Evolutionary conservation across 2,797 vertebrate genomes (phyloP).

Genomic region (Luscinia luscinia): DNA sequence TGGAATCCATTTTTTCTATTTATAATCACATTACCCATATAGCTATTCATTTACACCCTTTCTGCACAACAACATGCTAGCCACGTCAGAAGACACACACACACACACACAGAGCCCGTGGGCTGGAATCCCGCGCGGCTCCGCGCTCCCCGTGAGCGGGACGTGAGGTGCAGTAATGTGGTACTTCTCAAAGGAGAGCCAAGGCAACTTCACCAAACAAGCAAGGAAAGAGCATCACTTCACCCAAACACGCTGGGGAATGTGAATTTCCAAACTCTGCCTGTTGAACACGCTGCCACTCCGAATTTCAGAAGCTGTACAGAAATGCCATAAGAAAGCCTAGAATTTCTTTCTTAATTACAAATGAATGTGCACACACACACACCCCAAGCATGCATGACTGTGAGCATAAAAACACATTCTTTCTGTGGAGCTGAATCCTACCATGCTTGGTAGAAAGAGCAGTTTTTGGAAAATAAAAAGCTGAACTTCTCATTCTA

Average conservation of each 20-base stretch:
- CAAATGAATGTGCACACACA: not conserved
- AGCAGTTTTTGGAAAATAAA: not conserved
- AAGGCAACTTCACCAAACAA: not conserved
- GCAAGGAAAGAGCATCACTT: not conserved
- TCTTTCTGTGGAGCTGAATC: conserved; percentile 32
- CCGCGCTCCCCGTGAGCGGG: not conserved
- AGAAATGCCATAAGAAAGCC: not conserved
- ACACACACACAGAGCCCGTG: not conserved
- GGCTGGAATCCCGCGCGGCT: not conserved
- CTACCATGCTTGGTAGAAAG: not conserved
- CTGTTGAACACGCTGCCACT: not conserved
- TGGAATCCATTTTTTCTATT: conserved; percentile 55
- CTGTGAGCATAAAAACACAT: conserved; percentile 27
- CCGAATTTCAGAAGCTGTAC: not conserved
- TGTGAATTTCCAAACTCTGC: not conserved
- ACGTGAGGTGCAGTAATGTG: not conserved
- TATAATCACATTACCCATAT: conserved; percentile 37
- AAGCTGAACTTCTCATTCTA: conserved; percentile 12
- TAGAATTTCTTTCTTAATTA: conserved; percentile 19
- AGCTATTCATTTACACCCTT: conserved; percentile 34
- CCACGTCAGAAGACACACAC: not conserved
- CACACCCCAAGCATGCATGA: not conserved
- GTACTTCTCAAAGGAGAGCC: not conserved
- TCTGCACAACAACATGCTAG: not conserved
- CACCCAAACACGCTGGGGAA: not conserved